Percentiles rank a stretch among this genome's conserved stretches.
These are phyloP conservation scores for Pammene fasciana DNA, from an alignment of 2,888 invertebrate species.

Conservation along the genomic window DNA sequence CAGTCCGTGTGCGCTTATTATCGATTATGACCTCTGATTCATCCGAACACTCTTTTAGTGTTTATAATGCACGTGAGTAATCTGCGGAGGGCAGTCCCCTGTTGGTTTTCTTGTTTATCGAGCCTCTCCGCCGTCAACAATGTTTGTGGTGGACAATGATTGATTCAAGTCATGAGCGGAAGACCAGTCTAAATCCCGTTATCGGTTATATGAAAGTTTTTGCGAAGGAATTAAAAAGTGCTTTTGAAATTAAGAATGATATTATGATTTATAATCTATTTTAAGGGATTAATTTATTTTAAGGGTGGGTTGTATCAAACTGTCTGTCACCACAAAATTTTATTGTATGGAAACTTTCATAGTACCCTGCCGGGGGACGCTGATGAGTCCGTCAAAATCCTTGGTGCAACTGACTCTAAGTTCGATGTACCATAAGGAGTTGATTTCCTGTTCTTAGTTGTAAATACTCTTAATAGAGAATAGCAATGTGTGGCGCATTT, in stretches of 20 bases:
- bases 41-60: conserved; percentile 10
- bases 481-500: no score
- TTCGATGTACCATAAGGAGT: no score
- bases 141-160: conserved; percentile 40
- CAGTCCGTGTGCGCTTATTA: neutral
- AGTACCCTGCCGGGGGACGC: no score
- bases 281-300: no score
- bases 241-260: neutral
- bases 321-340: no score
- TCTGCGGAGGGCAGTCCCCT: conserved; percentile 39
- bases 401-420: no score
- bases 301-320: no score
- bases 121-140: conserved; percentile 47
- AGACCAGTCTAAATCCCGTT: neutral
- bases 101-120: conserved; percentile 49
- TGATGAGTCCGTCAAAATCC: no score
- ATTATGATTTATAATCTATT: no score
- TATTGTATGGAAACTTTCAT: no score
- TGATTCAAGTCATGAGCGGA: conserved; percentile 25
- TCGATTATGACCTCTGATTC: conserved; percentile 10
- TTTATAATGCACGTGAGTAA: conserved; percentile 31
- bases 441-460: no score
- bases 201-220: neutral
- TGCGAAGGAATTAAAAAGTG: neutral
- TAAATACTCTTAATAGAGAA: no score